Conservation (phyloP, 2,113 vertebrate genomes). For the Desmodus rotundus region DNA sequence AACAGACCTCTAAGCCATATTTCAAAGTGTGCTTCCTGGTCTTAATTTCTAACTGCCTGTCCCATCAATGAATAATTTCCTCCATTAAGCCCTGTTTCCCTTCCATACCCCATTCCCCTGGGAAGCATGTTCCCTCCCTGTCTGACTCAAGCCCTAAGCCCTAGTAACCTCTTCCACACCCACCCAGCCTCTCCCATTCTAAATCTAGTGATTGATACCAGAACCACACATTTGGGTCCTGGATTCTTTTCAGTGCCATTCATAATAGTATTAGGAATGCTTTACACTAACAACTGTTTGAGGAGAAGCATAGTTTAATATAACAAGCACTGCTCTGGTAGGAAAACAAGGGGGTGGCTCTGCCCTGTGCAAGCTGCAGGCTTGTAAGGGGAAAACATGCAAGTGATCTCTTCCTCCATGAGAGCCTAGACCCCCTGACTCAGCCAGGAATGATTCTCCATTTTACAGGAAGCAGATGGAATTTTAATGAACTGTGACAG, state of each 20-base stretch:
- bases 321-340: background rate
- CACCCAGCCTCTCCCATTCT: conserved; percentile 2
- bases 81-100: conserved; percentile 22
- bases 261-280: background rate
- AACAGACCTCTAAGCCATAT: background rate
- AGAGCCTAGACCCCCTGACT: conserved; percentile 16
- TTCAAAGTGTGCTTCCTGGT: conserved; percentile 33
- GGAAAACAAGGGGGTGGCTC: background rate
- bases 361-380: background rate
- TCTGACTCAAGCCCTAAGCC: conserved; percentile 26
- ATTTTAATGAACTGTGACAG: conserved; percentile 56
- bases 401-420: background rate
- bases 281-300: background rate
- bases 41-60: conserved; percentile 2
- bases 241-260: background rate
- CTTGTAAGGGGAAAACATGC: background rate
- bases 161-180: conserved; percentile 28
- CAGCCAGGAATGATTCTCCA: background rate
- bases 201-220: background rate
- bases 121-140: conserved; percentile 7
- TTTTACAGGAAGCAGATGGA: conserved; percentile 45
- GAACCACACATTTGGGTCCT: background rate
- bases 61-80: conserved; percentile 30
- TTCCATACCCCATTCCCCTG: conserved; percentile 34
- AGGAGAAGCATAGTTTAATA: background rate